Conservation (phyloP, 2,888 invertebrate species). For the Hymenopus coronatus region DNA sequence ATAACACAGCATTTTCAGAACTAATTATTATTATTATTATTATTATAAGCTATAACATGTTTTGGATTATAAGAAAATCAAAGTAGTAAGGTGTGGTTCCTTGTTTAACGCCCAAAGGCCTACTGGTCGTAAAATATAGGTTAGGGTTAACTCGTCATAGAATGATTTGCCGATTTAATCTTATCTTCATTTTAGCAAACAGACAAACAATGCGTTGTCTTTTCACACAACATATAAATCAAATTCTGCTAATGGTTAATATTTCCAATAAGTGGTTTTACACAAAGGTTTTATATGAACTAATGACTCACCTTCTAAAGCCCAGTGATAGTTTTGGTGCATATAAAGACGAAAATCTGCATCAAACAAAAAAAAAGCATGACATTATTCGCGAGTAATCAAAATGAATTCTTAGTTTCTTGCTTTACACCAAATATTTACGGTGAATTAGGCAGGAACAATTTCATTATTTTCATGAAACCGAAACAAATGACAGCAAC, state of each 20-base stretch:
- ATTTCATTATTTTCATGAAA: background rate
- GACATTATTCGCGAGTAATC: background rate
- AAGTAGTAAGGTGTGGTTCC: too few relatives aligned
- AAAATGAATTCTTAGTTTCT: background rate
- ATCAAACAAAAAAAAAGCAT: conserved; percentile 38
- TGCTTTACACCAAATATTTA: background rate
- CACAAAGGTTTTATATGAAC: background rate
- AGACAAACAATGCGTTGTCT: too few relatives aligned
- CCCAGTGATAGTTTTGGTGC: conserved; percentile 61
- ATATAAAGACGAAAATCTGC: conserved; percentile 70
- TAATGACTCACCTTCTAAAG: conserved; percentile 52
- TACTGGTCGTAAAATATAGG: too few relatives aligned
- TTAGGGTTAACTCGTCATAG: too few relatives aligned
- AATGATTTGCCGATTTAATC: too few relatives aligned
- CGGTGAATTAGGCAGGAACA: background rate
- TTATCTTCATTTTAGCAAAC: too few relatives aligned
- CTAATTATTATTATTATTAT: too few relatives aligned
- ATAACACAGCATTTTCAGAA: too few relatives aligned
- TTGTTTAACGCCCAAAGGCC: too few relatives aligned
- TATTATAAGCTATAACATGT: too few relatives aligned
- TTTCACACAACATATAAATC: too few relatives aligned
- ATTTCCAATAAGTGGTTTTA: background rate
- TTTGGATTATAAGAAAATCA: too few relatives aligned
- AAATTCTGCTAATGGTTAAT: background rate
- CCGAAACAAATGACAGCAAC: conserved; percentile 24